Percentiles rank a stretch among this genome's conserved stretches.
Evolutionary conservation across 2,113 vertebrate genomes (phyloP).

Genomic region (Athene cunicularia): DNA sequence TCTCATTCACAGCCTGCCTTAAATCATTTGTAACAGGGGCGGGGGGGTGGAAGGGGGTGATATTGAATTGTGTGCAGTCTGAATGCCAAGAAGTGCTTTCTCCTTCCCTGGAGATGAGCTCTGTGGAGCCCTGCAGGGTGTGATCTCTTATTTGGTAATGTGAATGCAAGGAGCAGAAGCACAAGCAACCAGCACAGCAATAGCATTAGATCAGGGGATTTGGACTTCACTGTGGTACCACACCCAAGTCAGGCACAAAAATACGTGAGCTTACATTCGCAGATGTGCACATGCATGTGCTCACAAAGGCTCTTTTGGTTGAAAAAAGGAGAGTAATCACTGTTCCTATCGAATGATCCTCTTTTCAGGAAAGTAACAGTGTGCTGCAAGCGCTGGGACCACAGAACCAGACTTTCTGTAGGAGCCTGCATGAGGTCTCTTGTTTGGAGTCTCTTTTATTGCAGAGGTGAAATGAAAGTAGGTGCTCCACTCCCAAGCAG

Average conservation of each 20-base stretch:
- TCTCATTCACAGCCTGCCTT: slow-evolving; percentile 52
- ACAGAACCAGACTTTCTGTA: background rate
- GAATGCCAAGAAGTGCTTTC: slow-evolving; percentile 11
- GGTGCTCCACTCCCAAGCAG: background rate
- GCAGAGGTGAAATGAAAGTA: background rate
- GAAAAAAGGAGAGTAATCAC: background rate
- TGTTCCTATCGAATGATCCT: background rate
- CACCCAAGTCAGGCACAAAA: slow-evolving; percentile 40
- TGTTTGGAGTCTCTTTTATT: background rate
- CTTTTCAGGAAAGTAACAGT: background rate
- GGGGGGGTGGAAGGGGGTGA: background rate
- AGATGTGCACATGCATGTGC: background rate
- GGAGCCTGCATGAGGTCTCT: background rate
- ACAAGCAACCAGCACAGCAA: slow-evolving; percentile 4
- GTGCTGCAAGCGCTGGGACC: background rate
- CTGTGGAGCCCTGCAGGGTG: slow-evolving; percentile 1
- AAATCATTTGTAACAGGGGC: slow-evolving; percentile 22
- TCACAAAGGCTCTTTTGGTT: background rate
- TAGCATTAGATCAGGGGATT: slow-evolving; percentile 47
- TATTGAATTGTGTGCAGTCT: background rate
- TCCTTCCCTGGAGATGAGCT: slow-evolving; percentile 44
- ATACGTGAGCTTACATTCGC: background rate
- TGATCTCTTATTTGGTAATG: slow-evolving; percentile 50
- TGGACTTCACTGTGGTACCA: slow-evolving; percentile 31
- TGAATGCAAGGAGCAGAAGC: slow-evolving; percentile 29